Evolutionary conservation across 2,797 vertebrate genomes (phyloP), one percentile per base, ranked within the genome.

Genomic region (Emydoidea blandingii): DNA sequence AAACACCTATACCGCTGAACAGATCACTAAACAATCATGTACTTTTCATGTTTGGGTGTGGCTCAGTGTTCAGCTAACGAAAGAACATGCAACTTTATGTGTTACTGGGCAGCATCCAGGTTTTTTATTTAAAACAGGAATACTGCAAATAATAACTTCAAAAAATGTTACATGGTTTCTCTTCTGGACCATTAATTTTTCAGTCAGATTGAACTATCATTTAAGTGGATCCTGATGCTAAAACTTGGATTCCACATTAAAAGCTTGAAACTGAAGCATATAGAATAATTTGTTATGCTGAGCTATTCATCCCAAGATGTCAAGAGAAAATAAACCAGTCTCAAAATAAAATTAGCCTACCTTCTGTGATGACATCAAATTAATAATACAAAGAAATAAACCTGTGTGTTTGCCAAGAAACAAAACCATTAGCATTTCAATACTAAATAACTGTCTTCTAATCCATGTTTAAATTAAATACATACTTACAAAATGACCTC

Each of bases 151-250:
- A 98, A 93, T 93, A 97, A 95, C 96, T 94, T 94, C 72, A 94
- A 92, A 98, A 96, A 97, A 95, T 87, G 92, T 92, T 97, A 95
- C 54, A 86, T 97, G 96, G 97, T 98, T 98, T 98, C 97, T 98
- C 96, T 98, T 98, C 98, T 97, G 96, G 96, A 96, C 97, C 98
- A 98, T 98, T 98, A 98, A 98, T 98, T 98, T 98, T 98, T 98
- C 90, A 98, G 98, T 98, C 98, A 98, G 98, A 98, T 98, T 98
- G 98, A 98, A 98, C 98, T 98, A 98, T 98, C 94, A 98, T 98
- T 98, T 99, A 98, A 99, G 98, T 98, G 98, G 98, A 98, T 98
- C 98, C 98, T 98, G 91, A 98, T 98, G 98, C 97, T 97, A 96
- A 97, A 97, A 98, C 97, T 98, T 98, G 96, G 97, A 99, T 98